Evolutionary conservation across 2,797 vertebrate genomes (phyloP).

Genomic region (Craterocephalus amniculus): DNA sequence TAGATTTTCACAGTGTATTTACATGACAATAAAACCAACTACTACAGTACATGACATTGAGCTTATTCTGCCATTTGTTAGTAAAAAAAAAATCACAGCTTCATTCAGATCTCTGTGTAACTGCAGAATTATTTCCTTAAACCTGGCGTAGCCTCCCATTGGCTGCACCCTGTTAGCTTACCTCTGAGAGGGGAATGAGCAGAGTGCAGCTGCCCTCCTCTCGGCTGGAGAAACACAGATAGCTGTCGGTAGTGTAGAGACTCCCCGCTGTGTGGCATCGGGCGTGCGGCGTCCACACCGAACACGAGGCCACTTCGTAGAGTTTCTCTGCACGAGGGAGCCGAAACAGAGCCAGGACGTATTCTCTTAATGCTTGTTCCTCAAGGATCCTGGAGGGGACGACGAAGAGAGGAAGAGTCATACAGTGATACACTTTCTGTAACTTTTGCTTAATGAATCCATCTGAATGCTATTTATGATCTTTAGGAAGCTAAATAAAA

Average conservation of each 20-base stretch:
- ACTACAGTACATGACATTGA: no score
- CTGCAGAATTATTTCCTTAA: no score
- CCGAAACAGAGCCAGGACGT: constrained; percentile 93
- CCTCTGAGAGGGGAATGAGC: constrained; percentile 92
- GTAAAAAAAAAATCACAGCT: no score
- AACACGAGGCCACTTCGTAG: constrained; percentile 85
- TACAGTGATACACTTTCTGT: background rate
- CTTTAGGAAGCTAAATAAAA: background rate
- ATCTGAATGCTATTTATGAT: background rate
- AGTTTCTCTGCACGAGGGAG: constrained; percentile 89
- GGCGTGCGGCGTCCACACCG: constrained; percentile 93
- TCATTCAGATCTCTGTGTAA: no score
- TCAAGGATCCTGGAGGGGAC: constrained; percentile 86
- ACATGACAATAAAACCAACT: no score
- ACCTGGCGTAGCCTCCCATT: no score
- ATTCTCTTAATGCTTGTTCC: constrained; percentile 90
- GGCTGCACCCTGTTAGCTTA: constrained; percentile 40
- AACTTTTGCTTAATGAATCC: background rate
- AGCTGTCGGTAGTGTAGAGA: constrained; percentile 90
- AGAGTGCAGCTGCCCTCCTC: constrained; percentile 90
- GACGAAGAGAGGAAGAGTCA: background rate
- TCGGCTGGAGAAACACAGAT: constrained; percentile 92
- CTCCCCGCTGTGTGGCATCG: constrained; percentile 91
- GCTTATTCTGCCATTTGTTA: no score
- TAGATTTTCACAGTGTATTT: no score